Percentiles rank a stretch among this genome's conserved stretches.
Conservation (phyloP, 1,140 invertebrate species). For the Halesus radiatus region DNA sequence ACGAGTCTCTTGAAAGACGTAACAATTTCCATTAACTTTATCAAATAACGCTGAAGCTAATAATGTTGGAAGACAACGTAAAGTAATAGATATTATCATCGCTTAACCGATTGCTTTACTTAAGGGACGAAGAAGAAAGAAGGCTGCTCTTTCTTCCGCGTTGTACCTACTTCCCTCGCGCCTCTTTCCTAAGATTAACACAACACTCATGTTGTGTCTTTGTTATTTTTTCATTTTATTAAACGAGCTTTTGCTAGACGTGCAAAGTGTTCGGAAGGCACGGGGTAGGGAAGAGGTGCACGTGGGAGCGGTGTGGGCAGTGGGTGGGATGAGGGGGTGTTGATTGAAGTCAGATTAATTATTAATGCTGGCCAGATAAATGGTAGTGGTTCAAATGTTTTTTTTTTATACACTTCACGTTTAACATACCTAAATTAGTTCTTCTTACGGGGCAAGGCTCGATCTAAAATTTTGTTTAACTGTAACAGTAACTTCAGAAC, state of each 20-base stretch:
- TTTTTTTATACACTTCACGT: no score
- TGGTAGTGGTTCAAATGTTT: not conserved
- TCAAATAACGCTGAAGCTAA: constrained; percentile 23
- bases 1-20: constrained; percentile 33
- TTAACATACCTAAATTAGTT: no score
- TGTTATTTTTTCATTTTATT: constrained; percentile 53
- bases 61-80: constrained; percentile 16
- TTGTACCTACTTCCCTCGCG: not conserved
- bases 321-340: not conserved
- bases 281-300: not conserved
- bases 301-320: not conserved
- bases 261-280: not conserved
- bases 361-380: constrained; percentile 22
- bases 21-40: constrained; percentile 39
- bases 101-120: not conserved
- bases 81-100: not conserved
- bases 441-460: no score
- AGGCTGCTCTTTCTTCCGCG: no score
- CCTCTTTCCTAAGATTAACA: constrained; percentile 44
- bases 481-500: no score
- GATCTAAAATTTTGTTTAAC: no score
- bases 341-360: constrained; percentile 30
- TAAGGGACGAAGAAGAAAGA: no score
- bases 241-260: constrained; percentile 42
- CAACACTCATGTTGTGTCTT: constrained; percentile 49